phyloP scores from a whole-genome alignment of 2,797 vertebrate species.

The Trachurus trachurus region DNA sequence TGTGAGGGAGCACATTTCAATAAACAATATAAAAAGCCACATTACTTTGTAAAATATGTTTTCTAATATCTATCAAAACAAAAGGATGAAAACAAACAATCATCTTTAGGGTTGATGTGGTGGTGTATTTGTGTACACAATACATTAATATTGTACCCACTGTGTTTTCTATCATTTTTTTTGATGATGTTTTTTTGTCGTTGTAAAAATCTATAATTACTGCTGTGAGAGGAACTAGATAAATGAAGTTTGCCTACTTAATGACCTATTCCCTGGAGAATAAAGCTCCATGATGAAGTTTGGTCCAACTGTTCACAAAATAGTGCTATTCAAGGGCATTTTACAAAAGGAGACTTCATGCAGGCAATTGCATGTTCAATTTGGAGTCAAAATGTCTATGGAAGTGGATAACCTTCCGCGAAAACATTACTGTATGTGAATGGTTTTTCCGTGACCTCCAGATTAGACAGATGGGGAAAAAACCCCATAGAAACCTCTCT shows the following conservation, averaged over 20 bases:
- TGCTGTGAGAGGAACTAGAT: not conserved
- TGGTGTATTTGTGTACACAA: not conserved
- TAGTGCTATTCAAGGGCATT: conserved; percentile 4
- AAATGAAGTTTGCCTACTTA: not conserved
- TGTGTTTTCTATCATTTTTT: not conserved
- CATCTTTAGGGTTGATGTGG: not conserved
- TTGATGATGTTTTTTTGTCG: not conserved
- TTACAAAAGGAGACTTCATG: not conserved
- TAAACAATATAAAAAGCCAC: conserved; percentile 7
- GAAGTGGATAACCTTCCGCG: not conserved
- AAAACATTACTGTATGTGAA: not conserved
- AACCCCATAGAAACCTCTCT: not conserved
- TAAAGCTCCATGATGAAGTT: not conserved
- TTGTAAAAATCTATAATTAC: not conserved
- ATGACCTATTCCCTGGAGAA: not conserved
- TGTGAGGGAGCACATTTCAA: not conserved
- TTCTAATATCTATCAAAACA: not conserved
- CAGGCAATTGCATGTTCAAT: conserved; percentile 6
- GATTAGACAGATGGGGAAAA: conserved; percentile 30
- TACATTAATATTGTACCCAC: not conserved
- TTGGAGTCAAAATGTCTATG: conserved; percentile 3
- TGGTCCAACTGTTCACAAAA: not conserved
- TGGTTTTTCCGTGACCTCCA: not conserved
- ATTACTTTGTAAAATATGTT: conserved; percentile 1
- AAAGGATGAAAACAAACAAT: not conserved